Base-by-base conservation (phyloP, 2,797 vertebrate genomes). In the Arrhamphus sclerolepis region DNA sequence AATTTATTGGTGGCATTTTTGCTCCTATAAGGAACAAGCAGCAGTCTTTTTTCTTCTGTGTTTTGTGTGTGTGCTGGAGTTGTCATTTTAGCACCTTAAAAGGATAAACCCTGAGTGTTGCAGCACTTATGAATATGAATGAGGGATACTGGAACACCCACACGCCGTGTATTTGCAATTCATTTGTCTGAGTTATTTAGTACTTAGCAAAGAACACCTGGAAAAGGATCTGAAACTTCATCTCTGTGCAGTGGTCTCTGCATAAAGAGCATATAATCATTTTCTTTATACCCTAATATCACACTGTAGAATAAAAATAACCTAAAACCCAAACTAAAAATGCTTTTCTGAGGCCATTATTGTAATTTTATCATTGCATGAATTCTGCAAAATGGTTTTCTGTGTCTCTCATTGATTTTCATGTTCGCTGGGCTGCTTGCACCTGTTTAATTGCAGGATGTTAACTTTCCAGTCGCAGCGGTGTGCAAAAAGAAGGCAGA, bases 61-160 rank as follows among this genome's bases (percentile, higher is more conserved):
- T 44, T 17, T 47, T 42, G 46, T 41, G 46, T 67, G 31, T 50
- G 51, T 2, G 22, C 7, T 7, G 20, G 22, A n/a, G 16, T 67
- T 68, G 56, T 80, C 64, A 60, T 40, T 73, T 69, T 56, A 64
- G 20, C 66, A 43, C 72, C 62, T 66, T 77, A 78, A 77, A 78
- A 77, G 76, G 72, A 77, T 78, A 72, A 78, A 70, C 41, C 44
- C 41, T 1, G 62, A 65, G 66, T 61, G 46, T 74, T 66, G 64
- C 47, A 41, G 72, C 22, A 22, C 53, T 46, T 41, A 71, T 85
- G 69, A 80, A 83, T 86, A 89, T 84, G 70, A 24, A 84, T 85
- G 70, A 86, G 65, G 44, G 40, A 67, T 60, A 56, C 44, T 72
- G 60, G 79, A 80, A 78, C 85, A 72, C 82, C 79, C 68, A 84